phyloP scores from a whole-genome alignment of 2,797 vertebrate genomes.

The Spea hammondii region DNA sequence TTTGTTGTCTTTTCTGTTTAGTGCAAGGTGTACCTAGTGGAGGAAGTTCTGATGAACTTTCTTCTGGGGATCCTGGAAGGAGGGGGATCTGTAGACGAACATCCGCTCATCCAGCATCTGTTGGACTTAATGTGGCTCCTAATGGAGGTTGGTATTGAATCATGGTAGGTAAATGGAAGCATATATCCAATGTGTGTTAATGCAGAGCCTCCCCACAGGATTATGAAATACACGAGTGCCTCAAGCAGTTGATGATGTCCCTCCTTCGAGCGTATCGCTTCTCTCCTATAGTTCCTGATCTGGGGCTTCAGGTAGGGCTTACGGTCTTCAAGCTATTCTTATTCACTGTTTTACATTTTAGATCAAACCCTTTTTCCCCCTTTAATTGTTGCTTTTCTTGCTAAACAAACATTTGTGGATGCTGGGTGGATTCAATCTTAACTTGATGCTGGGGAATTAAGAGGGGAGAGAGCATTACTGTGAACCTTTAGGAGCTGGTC shows the following conservation, averaged over 20 bases:
- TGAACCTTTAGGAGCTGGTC: too few relatives aligned
- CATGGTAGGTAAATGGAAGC: neutral
- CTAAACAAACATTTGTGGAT: too few relatives aligned
- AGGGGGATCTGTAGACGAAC: conserved; percentile 80
- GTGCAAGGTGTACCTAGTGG: conserved; percentile 95
- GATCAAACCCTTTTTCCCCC: too few relatives aligned
- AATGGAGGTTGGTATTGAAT: conserved; percentile 83
- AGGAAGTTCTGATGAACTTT: conserved; percentile 94
- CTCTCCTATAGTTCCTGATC: conserved; percentile 94
- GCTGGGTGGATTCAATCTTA: too few relatives aligned
- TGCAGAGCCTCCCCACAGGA: conserved; percentile 69
- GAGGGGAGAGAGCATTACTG: too few relatives aligned
- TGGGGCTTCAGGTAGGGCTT: conserved; percentile 85
- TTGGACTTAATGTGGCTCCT: conserved; percentile 95
- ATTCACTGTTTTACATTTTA: too few relatives aligned
- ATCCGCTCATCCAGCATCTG: conserved; percentile 85
- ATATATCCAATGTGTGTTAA: neutral
- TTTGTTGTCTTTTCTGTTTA: conserved; percentile 57
- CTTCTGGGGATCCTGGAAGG: conserved; percentile 83
- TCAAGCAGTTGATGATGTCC: conserved; percentile 97
- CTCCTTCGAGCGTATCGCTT: conserved; percentile 92
- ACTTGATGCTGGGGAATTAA: too few relatives aligned
- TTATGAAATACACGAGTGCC: conserved; percentile 90
- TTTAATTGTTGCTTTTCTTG: too few relatives aligned
- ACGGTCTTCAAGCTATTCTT: too few relatives aligned